Evolutionary conservation across 2,888 invertebrate genomes (phyloP), one percentile per base, ranked within the genome.

Genomic region (Metallyticus violacea): DNA sequence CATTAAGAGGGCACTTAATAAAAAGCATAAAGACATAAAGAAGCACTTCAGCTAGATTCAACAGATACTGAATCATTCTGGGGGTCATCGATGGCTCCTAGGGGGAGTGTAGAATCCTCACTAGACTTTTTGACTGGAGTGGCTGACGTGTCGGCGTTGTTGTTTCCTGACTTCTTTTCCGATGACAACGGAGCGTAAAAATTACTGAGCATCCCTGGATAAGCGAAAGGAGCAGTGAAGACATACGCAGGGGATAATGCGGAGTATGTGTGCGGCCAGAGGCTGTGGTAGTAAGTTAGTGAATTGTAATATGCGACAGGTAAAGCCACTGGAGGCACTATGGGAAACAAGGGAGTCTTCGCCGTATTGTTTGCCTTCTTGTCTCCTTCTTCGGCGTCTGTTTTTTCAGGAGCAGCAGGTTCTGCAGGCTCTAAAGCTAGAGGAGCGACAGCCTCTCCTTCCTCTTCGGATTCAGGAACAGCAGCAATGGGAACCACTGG

Each of bases 221-320:
- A 83, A 6, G 83, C 15, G 7, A 83, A 83, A n/a, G 83, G 83
- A n/a, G 83, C 83, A 0, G 83, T 83, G 27, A 83, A 83, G 6
- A 83, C 76, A 25, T 77, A 77, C 0, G 77, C 77, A 77, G 83
- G 83, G 7, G 76, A 77, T 2, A 83, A n/a, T 0, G 83, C 26
- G 6, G 83, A 77, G 27, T 83, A 83, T 27, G 83, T 25, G 9
- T 83, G 77, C 2, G 83, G 83, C 83, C 83, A 83, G 7, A 83
- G 6, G 28, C 29, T 83, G 25, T 83, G 83, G n/a, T 83, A 83
- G 27, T 83, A 83, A 7, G 83, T 83, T 26, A 83, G 22, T 3
- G 83, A 83, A n/a, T 83, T 83, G 77, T 83, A 83, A 77, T 83
- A 83, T 15, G 83, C 83, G 27, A 83, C 7, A 6, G 83, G 83